Conservation (phyloP, 2,888 invertebrate genomes). For the Lycia hirtaria region DNA sequence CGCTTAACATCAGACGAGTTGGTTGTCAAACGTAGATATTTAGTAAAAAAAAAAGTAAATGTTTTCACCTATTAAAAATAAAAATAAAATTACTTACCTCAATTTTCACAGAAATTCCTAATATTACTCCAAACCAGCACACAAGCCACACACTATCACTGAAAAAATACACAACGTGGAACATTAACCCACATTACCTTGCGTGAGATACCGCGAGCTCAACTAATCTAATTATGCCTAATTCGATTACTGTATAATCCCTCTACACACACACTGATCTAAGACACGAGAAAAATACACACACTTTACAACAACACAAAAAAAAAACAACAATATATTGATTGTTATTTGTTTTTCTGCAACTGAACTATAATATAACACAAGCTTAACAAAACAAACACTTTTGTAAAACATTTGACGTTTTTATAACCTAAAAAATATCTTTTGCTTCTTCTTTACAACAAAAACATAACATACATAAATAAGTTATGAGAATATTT, state of each 20-base stretch:
- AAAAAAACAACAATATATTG: background rate
- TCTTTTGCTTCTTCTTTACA: too few species aligned
- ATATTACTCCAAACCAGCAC: conserved; percentile 18
- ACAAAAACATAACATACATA: too few species aligned
- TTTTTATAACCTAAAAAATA: too few species aligned
- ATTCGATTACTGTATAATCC: conserved; percentile 76
- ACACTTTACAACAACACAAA: background rate
- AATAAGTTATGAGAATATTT: too few species aligned
- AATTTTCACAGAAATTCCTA: background rate
- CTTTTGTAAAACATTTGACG: too few species aligned
- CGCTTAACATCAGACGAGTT: too few species aligned
- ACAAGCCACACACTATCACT: conserved; percentile 28
- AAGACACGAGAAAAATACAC: conserved; percentile 21
- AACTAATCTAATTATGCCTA: conserved; percentile 80
- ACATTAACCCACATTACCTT: conserved; percentile 54
- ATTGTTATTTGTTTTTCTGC: background rate
- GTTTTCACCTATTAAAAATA: background rate
- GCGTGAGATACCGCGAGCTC: conserved; percentile 55
- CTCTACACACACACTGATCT: conserved; percentile 50
- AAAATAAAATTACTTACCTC: conserved; percentile 9
- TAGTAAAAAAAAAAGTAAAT: background rate
- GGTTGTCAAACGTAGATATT: too few species aligned
- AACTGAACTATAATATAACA: background rate
- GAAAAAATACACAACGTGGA: conserved; percentile 34
- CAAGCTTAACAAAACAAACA: too few species aligned